Evolutionary conservation across 64 coral and sea anemone genomes (phyloP).

Genomic region (Montipora efflorescens): DNA sequence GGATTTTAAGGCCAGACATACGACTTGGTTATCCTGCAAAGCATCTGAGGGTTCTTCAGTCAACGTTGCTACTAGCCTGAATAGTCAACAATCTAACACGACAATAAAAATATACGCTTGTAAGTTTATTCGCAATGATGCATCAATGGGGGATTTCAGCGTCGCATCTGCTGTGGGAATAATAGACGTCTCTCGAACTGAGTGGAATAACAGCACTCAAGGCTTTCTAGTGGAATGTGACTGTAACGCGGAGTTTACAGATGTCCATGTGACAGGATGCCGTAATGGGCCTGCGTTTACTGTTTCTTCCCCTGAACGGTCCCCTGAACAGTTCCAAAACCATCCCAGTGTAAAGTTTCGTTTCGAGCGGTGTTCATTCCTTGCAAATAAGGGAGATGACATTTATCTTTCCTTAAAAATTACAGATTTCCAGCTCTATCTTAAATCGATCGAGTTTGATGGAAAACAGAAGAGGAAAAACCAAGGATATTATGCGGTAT

Average conservation of each 20-base stretch:
- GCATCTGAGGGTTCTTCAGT: background rate
- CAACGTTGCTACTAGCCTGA: background rate
- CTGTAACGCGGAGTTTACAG: constrained; percentile 11
- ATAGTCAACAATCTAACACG: background rate
- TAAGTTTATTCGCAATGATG: background rate
- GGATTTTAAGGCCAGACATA: background rate
- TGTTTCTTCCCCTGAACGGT: background rate
- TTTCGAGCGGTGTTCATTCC: constrained; percentile 11
- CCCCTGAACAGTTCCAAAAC: background rate
- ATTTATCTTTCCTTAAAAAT: background rate
- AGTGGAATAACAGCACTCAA: background rate
- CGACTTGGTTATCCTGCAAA: background rate
- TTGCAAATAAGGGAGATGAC: background rate
- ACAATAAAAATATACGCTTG: background rate
- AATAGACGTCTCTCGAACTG: background rate
- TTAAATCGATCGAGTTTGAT: background rate
- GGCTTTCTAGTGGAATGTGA: background rate
- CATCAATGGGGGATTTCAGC: background rate
- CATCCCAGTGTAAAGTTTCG: background rate
- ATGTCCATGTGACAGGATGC: background rate
- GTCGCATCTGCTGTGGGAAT: background rate
- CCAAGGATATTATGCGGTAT: background rate
- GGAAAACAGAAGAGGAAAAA: background rate
- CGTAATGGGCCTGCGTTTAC: background rate
- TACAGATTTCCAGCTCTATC: background rate